Conservation (phyloP, 2,888 invertebrate species). For the Pachydiplax longipennis region DNA sequence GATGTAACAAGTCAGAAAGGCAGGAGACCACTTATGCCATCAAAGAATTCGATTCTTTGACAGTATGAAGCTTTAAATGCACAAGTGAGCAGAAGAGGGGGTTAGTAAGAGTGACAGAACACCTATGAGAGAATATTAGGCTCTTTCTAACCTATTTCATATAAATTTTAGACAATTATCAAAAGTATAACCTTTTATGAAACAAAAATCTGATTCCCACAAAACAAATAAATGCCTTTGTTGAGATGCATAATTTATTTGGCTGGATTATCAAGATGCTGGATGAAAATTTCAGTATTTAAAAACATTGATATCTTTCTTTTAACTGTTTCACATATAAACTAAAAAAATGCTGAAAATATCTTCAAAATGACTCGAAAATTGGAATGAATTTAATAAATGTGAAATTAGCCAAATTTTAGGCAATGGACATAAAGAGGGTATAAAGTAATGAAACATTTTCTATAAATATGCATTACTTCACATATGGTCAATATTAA, state of each 20-base stretch:
- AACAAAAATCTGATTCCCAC: background rate
- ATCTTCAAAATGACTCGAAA: background rate
- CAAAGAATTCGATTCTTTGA: background rate
- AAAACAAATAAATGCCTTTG: no score
- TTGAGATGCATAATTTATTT: no score
- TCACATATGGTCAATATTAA: background rate
- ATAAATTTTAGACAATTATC: background rate
- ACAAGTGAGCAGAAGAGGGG: background rate
- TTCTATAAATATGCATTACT: background rate
- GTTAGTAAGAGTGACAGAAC: background rate
- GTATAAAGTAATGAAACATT: background rate
- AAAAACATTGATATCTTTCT: background rate
- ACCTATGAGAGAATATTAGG: background rate
- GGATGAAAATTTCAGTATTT: background rate
- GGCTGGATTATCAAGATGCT: no score
- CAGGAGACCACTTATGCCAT: background rate
- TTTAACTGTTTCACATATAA: no score
- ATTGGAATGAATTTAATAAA: background rate
- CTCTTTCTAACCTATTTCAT: background rate
- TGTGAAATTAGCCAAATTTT: background rate
- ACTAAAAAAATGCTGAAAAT: background rate
- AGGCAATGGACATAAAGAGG: background rate
- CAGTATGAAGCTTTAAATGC: background rate
- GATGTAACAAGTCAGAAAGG: background rate
- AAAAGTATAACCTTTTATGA: background rate